Conservation (phyloP, 1,140 invertebrate species). For the Leptopilina boulardi region DNA sequence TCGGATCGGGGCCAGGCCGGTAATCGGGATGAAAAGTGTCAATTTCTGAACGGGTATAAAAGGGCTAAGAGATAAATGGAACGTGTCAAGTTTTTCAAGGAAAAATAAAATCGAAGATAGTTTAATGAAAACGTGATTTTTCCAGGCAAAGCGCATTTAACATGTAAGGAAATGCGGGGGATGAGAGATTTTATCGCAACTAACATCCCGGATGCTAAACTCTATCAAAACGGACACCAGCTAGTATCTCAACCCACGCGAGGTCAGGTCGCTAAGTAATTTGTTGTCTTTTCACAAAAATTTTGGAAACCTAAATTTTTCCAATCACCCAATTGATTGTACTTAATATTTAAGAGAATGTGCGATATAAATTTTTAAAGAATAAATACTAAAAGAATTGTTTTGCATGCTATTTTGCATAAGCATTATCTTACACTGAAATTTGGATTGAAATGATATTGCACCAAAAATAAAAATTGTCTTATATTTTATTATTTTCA, state of each 20-base stretch:
- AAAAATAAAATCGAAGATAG: conserved; percentile 42
- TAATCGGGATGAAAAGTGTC: no score
- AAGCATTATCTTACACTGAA: no score
- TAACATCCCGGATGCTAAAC: conserved; percentile 72
- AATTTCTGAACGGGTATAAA: no score
- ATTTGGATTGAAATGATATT: no score
- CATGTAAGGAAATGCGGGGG: conserved; percentile 72
- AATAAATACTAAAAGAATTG: no score
- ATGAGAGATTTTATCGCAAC: conserved; percentile 65
- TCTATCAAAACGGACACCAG: conserved; percentile 70
- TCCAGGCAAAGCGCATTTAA: conserved; percentile 40
- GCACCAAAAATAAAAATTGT: no score
- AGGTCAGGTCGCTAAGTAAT: conserved; percentile 59
- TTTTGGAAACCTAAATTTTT: not conserved
- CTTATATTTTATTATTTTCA: no score
- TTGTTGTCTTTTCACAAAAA: conserved; percentile 52
- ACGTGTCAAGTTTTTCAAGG: not conserved
- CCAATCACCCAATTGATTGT: not conserved
- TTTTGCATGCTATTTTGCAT: no score
- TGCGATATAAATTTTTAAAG: no score
- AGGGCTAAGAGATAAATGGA: no score
- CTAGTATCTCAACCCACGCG: conserved; percentile 68
- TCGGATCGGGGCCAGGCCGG: no score
- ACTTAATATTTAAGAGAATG: no score
- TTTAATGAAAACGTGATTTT: conserved; percentile 48